Base-by-base conservation (phyloP, 2,888 invertebrate species). In the Andrena bucephala region DNA sequence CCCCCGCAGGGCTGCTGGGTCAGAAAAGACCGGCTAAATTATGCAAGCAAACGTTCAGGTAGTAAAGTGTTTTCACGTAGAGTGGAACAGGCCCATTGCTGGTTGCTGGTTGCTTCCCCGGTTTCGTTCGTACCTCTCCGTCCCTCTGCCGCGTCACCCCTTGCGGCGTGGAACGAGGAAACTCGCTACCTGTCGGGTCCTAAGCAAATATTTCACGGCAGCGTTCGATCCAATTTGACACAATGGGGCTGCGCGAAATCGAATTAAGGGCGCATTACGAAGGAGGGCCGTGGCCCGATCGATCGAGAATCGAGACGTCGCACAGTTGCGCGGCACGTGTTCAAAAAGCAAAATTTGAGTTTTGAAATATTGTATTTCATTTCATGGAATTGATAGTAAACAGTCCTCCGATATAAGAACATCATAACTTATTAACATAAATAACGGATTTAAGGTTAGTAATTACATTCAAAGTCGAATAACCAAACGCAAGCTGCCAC, bases 11-110 rank as follows among this genome's bases (percentile, higher is more conserved):
- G 72, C 75, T 62, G 85, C 78, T 68, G 78, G 77, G 76, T 73
- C 78, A 84, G 85, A 88, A 89, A 88, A 88, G 89, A 76, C 85
- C 84, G 87, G 80, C 75, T 90, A 91, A 91, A 91, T 92, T 92
- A 92, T 92, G 91, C 91, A 88, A 92, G 90, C 89, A 85, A 90
- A 90, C 89, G 89, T 90, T 91, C 91, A 91, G 91, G 91, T 91
- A 91, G 91, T 85, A 87, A 89, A 90, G 86, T 87, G 89, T 89
- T 90, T 89, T 86, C 81, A 78, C 78, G 67, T 70, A 29, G 80
- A 24, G 20, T 59, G 67, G 60, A 70, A 72, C 79, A 65, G 68
- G 57, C 79, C 42, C 68, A 66, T 85, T 81, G 78, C 54, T 54
- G 66, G 31, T 62, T 68, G 72, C 48, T 48, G 66, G 33, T 62